These are phyloP conservation scores for Ichneumoninae sp. DNA, from an alignment of 2,888 invertebrate genomes.

Conservation along the genomic window DNA sequence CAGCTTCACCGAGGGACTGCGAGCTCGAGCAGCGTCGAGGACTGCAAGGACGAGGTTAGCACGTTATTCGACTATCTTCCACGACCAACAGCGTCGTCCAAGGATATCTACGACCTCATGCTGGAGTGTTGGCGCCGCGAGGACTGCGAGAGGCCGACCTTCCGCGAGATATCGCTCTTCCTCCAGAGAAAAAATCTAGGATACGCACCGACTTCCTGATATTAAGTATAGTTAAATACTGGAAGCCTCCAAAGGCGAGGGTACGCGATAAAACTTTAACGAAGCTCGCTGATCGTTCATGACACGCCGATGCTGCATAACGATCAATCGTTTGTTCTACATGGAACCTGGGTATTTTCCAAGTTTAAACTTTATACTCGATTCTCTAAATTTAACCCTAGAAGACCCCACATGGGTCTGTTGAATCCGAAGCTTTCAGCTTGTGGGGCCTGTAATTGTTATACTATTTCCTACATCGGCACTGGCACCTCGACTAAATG, in stretches of 20 bases:
- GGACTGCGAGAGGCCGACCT: slow-evolving; percentile 90
- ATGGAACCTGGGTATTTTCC: background rate
- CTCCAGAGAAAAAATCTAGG: slow-evolving; percentile 90
- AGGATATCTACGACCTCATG: slow-evolving; percentile 94
- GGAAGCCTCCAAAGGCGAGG: slow-evolving; percentile 26
- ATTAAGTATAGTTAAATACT: slow-evolving; percentile 71
- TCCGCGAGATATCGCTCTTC: slow-evolving; percentile 93
- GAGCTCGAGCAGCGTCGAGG: slow-evolving; percentile 68
- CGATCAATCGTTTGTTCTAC: background rate
- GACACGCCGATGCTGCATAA: background rate
- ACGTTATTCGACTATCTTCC: slow-evolving; percentile 87
- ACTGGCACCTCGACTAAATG: background rate
- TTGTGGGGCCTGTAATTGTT: background rate
- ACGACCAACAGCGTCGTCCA: slow-evolving; percentile 89
- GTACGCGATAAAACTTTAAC: slow-evolving; percentile 40
- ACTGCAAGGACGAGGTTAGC: slow-evolving; percentile 71
- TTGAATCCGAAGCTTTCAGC: background rate
- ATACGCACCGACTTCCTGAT: slow-evolving; percentile 86
- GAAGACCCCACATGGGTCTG: background rate
- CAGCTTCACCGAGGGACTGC: slow-evolving; percentile 88
- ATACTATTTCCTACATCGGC: background rate
- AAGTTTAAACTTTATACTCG: background rate
- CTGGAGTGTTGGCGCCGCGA: slow-evolving; percentile 93
- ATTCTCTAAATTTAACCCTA: background rate
- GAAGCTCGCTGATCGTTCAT: background rate